Evolutionary conservation across 2,797 vertebrate genomes (phyloP).

Genomic region (Hoplostethus mediterraneus): DNA sequence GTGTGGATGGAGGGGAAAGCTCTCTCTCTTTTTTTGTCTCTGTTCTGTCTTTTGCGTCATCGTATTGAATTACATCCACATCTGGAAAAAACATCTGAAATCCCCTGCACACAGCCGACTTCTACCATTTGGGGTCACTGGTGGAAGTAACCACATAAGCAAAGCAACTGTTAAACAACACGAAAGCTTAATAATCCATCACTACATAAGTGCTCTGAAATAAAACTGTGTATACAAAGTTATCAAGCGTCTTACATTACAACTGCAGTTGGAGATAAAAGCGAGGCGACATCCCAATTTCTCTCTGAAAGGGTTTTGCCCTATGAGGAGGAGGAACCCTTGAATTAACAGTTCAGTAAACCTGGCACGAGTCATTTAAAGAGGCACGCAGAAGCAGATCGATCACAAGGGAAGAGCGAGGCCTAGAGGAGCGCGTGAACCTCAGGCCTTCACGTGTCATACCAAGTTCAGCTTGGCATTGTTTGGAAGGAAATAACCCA

Average conservation of each 20-base stretch:
- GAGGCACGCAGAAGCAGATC: slow-evolving; percentile 25
- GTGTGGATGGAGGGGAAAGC: slow-evolving; percentile 38
- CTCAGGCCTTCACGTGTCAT: slow-evolving; percentile 17
- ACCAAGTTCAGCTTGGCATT: slow-evolving; percentile 31
- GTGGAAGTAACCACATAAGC: slow-evolving; percentile 4
- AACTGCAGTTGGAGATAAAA: slow-evolving; percentile 20
- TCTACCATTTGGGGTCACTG: slow-evolving; percentile 24
- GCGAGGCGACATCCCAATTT: slow-evolving; percentile 17
- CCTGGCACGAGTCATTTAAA: neutral
- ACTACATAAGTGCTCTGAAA: neutral
- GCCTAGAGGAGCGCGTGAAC: neutral
- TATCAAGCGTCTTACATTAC: slow-evolving; percentile 4
- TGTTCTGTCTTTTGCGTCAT: slow-evolving; percentile 44
- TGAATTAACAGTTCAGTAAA: slow-evolving; percentile 23
- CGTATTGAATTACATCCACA: slow-evolving; percentile 71
- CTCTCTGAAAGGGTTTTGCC: neutral
- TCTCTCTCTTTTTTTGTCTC: slow-evolving; percentile 37
- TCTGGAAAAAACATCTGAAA: slow-evolving; percentile 69
- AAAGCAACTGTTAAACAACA: slow-evolving; percentile 10
- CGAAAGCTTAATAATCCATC: slow-evolving; percentile 3
- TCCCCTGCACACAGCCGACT: slow-evolving; percentile 18
- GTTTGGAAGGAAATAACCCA: slow-evolving; percentile 49
- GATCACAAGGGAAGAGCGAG: slow-evolving; percentile 13
- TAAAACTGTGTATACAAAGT: slow-evolving; percentile 13
- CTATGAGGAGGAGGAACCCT: neutral